These are phyloP conservation scores for Embiotoca jacksoni DNA, from an alignment of 2,113 vertebrate species.

Conservation along the genomic window DNA sequence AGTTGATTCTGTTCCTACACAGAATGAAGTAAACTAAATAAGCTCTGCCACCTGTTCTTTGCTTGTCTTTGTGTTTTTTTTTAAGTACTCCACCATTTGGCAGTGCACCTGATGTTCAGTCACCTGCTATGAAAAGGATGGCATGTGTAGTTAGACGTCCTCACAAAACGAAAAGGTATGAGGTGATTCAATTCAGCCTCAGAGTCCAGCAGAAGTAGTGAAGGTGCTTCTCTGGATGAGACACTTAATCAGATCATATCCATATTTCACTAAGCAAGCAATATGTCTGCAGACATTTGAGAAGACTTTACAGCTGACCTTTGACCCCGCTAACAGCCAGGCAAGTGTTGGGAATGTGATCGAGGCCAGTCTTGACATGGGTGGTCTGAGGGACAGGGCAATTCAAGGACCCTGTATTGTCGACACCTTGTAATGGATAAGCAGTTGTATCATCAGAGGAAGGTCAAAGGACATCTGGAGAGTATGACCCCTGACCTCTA, in stretches of 20 bases:
- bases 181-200: neutral
- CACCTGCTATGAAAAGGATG: conserved; percentile 6
- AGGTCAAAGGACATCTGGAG: conserved; percentile 20
- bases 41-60: conserved; percentile 55
- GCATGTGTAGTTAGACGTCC: neutral
- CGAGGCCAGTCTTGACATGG: conserved; percentile 20
- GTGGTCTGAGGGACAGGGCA: conserved; percentile 56
- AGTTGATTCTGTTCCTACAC: conserved; percentile 40
- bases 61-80: conserved; percentile 11
- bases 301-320: conserved; percentile 18
- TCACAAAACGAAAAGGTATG: neutral
- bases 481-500: conserved; percentile 32
- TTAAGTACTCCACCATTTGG: conserved; percentile 1
- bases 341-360: conserved; percentile 39
- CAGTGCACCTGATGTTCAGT: conserved; percentile 35
- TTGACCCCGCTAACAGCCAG: conserved; percentile 38
- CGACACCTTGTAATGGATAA: conserved; percentile 21
- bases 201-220: neutral
- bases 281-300: conserved; percentile 27
- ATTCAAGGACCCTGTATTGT: conserved; percentile 9
- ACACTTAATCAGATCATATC: neutral
- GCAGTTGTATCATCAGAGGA: conserved; percentile 35
- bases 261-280: neutral
- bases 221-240: neutral
- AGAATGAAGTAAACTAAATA: conserved; percentile 14